Percentiles rank a stretch among this genome's conserved stretches.
phyloP scores from a whole-genome alignment of 2,113 vertebrate species.

The Platichthys flesus region DNA sequence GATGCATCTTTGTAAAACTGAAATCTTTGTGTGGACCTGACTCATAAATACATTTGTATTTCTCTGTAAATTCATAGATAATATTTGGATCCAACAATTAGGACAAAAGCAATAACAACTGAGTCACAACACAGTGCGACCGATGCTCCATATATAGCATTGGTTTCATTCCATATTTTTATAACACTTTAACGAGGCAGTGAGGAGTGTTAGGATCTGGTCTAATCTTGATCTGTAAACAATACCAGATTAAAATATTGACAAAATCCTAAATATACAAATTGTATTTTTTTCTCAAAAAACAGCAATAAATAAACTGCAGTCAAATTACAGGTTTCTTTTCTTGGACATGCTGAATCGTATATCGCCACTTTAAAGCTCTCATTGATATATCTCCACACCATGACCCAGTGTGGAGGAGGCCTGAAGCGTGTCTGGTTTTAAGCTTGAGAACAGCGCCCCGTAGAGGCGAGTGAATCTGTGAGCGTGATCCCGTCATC shows the following conservation, averaged over 20 bases:
- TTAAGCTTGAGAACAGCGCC: slow-evolving; percentile 47
- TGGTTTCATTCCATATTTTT: background rate
- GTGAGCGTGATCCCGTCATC: background rate
- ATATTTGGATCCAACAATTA: background rate
- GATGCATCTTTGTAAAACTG: no score
- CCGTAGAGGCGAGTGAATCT: background rate
- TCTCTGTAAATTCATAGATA: background rate
- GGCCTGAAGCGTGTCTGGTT: no score
- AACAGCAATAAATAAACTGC: background rate
- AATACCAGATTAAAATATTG: background rate
- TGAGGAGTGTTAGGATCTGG: background rate
- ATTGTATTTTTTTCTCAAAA: background rate
- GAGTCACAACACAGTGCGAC: background rate
- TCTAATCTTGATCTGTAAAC: background rate
- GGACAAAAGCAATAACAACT: no score
- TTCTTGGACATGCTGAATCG: background rate
- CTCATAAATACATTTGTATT: background rate
- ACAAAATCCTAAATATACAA: background rate
- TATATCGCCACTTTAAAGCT: background rate
- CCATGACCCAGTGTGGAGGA: background rate
- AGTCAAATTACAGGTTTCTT: background rate
- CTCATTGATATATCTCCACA: background rate
- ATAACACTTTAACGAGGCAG: no score
- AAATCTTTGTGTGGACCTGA: background rate
- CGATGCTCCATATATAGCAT: background rate